Evolutionary conservation across 2,797 vertebrate species (phyloP).

Genomic region (Pangasius larnaudii): DNA sequence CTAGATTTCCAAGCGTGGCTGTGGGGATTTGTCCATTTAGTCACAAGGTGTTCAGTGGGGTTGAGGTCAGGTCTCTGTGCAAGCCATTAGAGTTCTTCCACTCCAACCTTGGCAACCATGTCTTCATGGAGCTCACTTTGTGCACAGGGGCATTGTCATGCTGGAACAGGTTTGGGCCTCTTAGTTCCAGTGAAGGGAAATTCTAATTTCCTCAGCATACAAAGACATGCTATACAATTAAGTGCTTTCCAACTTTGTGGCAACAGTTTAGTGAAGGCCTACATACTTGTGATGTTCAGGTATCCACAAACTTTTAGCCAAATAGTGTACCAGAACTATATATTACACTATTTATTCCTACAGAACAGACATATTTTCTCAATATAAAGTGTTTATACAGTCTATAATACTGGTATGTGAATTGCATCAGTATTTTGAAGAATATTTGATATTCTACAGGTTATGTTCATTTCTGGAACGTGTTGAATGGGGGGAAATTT

Average conservation of each 20-base stretch:
- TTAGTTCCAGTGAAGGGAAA: not conserved
- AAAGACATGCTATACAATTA: not conserved
- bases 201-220: not conserved
- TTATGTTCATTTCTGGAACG: constrained; percentile 76
- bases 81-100: not conserved
- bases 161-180: not conserved
- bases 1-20: no score
- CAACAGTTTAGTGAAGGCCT: not conserved
- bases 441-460: constrained; percentile 57
- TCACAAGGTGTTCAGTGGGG: not conserved
- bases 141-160: not conserved
- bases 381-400: not conserved
- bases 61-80: not conserved
- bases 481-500: constrained; percentile 65
- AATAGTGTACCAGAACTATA: no score
- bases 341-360: no score
- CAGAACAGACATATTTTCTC: not conserved
- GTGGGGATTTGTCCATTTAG: not conserved
- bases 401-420: not conserved
- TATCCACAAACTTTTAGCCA: no score
- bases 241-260: not conserved
- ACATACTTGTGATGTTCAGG: no score
- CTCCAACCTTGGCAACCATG: not conserved
- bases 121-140: not conserved
- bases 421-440: not conserved